Percentiles rank a stretch among this genome's conserved stretches.
Evolutionary conservation across 2,113 vertebrate genomes (phyloP).

Genomic region (Piliocolobus tephrosceles): DNA sequence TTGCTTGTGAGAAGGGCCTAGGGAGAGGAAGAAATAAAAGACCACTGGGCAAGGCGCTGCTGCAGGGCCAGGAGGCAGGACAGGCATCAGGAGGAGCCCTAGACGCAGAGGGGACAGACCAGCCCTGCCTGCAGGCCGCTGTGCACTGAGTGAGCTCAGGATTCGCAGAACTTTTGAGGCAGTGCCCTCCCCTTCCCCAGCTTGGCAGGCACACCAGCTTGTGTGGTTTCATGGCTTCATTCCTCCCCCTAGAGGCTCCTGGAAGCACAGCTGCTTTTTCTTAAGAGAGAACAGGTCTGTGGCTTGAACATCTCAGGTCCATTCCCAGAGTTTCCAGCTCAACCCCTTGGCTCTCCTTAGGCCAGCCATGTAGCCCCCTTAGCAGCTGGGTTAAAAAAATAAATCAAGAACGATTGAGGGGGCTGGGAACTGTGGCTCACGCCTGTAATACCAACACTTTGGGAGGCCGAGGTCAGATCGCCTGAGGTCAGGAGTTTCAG

Average conservation of each 20-base stretch:
- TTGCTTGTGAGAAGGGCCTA: not conserved
- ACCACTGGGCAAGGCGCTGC: not conserved
- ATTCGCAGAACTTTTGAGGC: not conserved
- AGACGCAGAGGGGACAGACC: not conserved
- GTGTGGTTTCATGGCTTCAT: not conserved
- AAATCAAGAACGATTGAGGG: not conserved
- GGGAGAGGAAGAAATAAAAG: not conserved
- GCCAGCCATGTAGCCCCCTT: not conserved
- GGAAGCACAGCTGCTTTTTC: not conserved
- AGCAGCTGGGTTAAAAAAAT: not conserved
- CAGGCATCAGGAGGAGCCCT: no score
- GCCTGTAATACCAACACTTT: not conserved
- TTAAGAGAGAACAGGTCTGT: not conserved
- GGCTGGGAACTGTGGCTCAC: no score
- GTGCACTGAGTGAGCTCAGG: not conserved
- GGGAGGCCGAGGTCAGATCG: not conserved
- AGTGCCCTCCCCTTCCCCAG: fast-evolving
- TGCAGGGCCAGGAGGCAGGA: not conserved
- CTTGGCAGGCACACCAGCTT: no score
- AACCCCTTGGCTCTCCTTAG: not conserved
- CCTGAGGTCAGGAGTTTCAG: not conserved
- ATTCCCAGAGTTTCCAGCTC: not conserved
- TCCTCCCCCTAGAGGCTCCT: constrained; percentile 71
- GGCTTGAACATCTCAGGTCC: not conserved
- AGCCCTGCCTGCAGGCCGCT: fast-evolving